A percentile compares a stretch with the other conserved stretches of the same genome.
Evolutionary conservation across 2,113 vertebrate genomes (phyloP).

Genomic region (Oncorhynchus gorbuscha): DNA sequence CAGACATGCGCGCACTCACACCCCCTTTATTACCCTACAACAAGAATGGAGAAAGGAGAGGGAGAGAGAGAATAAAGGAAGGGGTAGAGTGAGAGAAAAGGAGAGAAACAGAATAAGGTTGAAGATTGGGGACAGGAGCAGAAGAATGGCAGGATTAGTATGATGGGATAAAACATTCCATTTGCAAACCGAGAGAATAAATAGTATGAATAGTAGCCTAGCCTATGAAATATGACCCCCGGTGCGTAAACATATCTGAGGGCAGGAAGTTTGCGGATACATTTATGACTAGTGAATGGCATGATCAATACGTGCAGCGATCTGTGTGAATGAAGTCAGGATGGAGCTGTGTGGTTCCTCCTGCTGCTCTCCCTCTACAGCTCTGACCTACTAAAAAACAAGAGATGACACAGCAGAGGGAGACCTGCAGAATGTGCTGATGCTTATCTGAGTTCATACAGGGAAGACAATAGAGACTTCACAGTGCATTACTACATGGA

Average conservation of each 20-base stretch:
- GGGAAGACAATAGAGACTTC: not conserved
- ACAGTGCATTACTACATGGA: not conserved
- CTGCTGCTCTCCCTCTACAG: constrained; percentile 6
- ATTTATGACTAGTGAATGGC: constrained; percentile 17
- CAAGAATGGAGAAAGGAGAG: not conserved
- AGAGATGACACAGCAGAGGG: constrained; percentile 3
- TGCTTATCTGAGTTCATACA: constrained; percentile 4
- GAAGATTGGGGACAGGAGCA: not conserved
- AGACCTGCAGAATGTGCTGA: constrained; percentile 17
- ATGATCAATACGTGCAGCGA: constrained; percentile 45
- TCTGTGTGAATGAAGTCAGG: constrained; percentile 29
- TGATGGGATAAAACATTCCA: not conserved
- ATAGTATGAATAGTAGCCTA: no score
- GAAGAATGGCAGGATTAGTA: not conserved
- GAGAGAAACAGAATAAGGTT: not conserved
- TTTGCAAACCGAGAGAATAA: not conserved
- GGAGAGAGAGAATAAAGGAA: not conserved
- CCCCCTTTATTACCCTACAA: constrained; percentile 96
- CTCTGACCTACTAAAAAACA: not conserved
- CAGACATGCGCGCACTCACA: constrained; percentile 85
- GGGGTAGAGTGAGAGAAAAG: not conserved
- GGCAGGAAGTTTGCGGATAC: constrained; percentile 37
- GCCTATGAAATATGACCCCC: not conserved
- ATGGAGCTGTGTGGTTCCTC: constrained; percentile 29
- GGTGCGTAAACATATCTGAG: not conserved